These are phyloP conservation scores for Perizoma affinitatum DNA, from an alignment of 2,888 invertebrate genomes.

Conservation along the genomic window DNA sequence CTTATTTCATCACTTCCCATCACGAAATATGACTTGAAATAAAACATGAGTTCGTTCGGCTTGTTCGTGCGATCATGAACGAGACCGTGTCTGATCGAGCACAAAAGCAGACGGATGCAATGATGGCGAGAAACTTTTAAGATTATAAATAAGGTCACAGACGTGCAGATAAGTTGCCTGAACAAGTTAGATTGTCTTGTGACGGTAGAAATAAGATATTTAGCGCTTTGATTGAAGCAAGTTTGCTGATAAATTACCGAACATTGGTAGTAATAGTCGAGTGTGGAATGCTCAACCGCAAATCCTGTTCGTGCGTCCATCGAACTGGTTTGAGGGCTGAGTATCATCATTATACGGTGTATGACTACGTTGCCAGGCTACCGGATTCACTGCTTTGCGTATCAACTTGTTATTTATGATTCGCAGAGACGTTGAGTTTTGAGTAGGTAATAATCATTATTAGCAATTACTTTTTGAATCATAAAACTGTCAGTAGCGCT, in stretches of 20 bases:
- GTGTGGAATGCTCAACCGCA: conserved; percentile 61
- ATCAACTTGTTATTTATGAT: conserved; percentile 15
- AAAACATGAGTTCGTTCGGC: conserved; percentile 44
- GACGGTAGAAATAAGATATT: background rate
- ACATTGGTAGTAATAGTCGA: conserved; percentile 57
- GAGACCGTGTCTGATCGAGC: conserved; percentile 70
- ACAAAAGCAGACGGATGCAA: conserved; percentile 61
- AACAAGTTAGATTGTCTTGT: conserved; percentile 19
- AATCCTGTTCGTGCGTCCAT: conserved; percentile 67
- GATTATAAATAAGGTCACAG: conserved; percentile 51
- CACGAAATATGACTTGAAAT: conserved; percentile 57
- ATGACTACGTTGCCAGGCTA: conserved; percentile 45
- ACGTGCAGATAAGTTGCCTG: conserved; percentile 8
- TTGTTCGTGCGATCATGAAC: conserved; percentile 64
- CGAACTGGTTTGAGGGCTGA: conserved; percentile 62
- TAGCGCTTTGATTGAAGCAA: background rate
- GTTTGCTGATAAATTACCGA: conserved; percentile 29
- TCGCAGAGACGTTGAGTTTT: conserved; percentile 2
- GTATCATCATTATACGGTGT: conserved; percentile 57
- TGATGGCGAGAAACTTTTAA: conserved; percentile 50
- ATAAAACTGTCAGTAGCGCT: too few species aligned
- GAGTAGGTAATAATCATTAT: background rate
- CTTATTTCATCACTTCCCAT: conserved; percentile 63
- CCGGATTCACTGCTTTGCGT: conserved; percentile 31
- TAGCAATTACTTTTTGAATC: too few species aligned